A percentile compares a stretch with the other conserved stretches of the same genome.
Conservation (phyloP, 1,140 invertebrate genomes). For the Caenorhabditis remanei region DNA sequence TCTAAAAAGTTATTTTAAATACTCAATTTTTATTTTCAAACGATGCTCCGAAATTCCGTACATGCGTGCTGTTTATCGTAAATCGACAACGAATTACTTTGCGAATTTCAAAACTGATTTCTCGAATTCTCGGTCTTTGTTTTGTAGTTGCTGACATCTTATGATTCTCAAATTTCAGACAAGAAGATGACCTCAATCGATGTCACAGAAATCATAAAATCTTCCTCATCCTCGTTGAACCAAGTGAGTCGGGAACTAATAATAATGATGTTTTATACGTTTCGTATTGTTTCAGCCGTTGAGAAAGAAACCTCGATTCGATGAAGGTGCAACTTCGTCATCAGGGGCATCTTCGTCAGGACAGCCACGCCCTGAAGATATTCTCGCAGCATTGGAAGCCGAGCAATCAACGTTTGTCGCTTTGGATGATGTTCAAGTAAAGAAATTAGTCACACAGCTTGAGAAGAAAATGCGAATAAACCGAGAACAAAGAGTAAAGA, state of each 20-base stretch:
- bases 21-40: no score
- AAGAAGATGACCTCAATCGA: conserved; percentile 63
- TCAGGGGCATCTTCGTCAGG: conserved; percentile 33
- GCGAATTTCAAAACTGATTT: neutral
- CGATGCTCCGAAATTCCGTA: conserved; percentile 1
- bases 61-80: neutral
- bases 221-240: conserved; percentile 6
- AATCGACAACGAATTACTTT: neutral
- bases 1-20: no score
- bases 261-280: neutral
- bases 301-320: conserved; percentile 48
- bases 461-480: conserved; percentile 94
- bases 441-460: conserved; percentile 81
- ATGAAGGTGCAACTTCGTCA: conserved; percentile 5
- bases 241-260: conserved; percentile 49
- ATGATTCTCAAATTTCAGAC: neutral
- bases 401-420: conserved; percentile 62
- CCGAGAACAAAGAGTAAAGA: conserved; percentile 98
- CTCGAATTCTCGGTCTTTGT: no score
- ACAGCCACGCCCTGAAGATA: conserved; percentile 54
- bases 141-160: neutral
- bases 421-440: conserved; percentile 59
- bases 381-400: conserved; percentile 67
- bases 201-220: conserved; percentile 60
- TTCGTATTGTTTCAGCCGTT: conserved; percentile 18